A percentile compares a stretch with the other conserved stretches of the same genome.
These are phyloP conservation scores for Drymonia ruficornis DNA, from an alignment of 2,888 invertebrate genomes.

Conservation along the genomic window DNA sequence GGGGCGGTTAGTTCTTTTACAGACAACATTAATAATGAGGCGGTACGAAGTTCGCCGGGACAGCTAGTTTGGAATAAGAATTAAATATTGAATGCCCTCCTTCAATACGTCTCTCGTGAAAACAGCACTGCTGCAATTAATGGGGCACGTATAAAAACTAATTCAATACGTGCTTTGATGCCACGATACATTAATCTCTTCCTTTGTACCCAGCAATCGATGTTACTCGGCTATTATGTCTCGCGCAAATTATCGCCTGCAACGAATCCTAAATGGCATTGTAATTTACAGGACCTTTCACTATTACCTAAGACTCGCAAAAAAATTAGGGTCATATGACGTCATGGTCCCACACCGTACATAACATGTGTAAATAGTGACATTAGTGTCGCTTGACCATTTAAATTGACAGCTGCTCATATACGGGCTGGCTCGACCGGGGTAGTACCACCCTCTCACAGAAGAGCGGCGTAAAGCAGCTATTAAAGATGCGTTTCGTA, in stretches of 20 bases:
- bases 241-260: background rate
- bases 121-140: too few relatives aligned
- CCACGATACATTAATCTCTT: background rate
- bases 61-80: too few relatives aligned
- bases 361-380: background rate
- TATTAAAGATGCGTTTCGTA: too few relatives aligned
- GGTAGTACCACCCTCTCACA: too few relatives aligned
- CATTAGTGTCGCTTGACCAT: background rate
- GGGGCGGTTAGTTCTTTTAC: too few relatives aligned
- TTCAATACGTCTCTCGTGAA: too few relatives aligned
- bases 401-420: background rate
- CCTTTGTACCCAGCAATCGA: background rate
- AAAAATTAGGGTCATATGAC: conserved; percentile 1
- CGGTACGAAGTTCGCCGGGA: too few relatives aligned
- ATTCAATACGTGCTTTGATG: background rate
- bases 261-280: conserved; percentile 1
- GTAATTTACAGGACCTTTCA: conserved; percentile 9
- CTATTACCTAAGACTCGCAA: conserved; percentile 4
- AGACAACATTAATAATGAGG: too few relatives aligned
- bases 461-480: too few relatives aligned
- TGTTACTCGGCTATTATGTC: background rate
- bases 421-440: too few relatives aligned
- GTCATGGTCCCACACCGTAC: background rate
- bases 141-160: background rate
- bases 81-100: too few relatives aligned